phyloP scores from a whole-genome alignment of 2,888 invertebrate species.

The Pristionchus mayeri region DNA sequence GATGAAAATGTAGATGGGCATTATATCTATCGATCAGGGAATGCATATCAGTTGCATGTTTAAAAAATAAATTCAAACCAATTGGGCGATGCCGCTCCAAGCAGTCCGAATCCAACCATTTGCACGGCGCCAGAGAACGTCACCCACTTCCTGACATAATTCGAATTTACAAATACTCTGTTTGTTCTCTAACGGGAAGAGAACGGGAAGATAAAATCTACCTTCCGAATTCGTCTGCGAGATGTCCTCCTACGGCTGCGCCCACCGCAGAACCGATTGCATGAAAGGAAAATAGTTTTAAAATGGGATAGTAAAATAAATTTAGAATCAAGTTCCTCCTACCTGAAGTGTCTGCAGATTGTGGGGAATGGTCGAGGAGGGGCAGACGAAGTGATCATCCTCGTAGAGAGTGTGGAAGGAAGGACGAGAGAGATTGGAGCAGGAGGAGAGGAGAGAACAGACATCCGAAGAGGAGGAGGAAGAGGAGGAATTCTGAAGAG shows the following conservation, averaged over 20 bases:
- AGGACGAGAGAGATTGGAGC: constrained; percentile 26
- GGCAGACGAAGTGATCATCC: constrained; percentile 58
- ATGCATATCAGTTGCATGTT: background rate
- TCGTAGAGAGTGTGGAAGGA: constrained; percentile 57
- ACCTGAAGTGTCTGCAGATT: constrained; percentile 55
- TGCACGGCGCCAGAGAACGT: constrained; percentile 55
- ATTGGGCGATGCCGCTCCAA: constrained; percentile 49
- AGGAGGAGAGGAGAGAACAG: background rate
- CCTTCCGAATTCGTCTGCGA: constrained; percentile 60
- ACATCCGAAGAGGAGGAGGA: background rate
- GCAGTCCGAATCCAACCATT: constrained; percentile 57
- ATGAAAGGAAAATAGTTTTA: constrained; percentile 49
- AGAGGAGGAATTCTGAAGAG: background rate
- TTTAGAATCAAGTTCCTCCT: background rate
- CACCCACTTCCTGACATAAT: constrained; percentile 57
- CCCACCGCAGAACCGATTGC: constrained; percentile 61
- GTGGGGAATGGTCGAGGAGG: constrained; percentile 55
- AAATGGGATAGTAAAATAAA: background rate
- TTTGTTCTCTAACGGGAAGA: background rate
- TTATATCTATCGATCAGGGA: no score
- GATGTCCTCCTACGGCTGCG: constrained; percentile 59
- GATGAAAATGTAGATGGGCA: no score
- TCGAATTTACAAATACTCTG: background rate
- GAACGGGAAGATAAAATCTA: background rate
- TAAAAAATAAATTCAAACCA: constrained; percentile 38